phyloP scores from a whole-genome alignment of 2,888 invertebrate genomes.

The Apamea monoglypha region DNA sequence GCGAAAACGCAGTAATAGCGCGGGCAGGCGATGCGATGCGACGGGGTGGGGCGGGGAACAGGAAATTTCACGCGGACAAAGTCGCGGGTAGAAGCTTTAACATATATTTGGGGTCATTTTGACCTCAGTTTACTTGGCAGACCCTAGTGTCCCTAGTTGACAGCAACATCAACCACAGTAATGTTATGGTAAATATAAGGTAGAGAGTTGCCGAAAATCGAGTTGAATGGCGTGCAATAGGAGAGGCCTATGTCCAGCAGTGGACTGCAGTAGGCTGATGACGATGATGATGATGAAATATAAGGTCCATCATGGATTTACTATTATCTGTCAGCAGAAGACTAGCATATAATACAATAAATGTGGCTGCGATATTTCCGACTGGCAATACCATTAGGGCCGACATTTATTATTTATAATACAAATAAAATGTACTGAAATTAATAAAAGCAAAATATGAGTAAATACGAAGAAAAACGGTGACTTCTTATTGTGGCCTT shows the following conservation, averaged over 20 bases:
- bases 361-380: background rate
- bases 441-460: constrained; percentile 4
- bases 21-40: too few relatives aligned
- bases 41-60: too few relatives aligned
- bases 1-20: too few relatives aligned
- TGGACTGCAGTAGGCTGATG: background rate
- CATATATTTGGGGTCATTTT: background rate
- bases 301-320: background rate
- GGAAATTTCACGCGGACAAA: too few relatives aligned
- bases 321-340: background rate
- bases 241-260: background rate
- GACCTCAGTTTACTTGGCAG: background rate
- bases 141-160: too few relatives aligned
- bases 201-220: background rate
- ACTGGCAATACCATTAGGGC: background rate
- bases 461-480: constrained; percentile 12
- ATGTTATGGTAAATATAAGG: background rate
- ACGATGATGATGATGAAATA: background rate
- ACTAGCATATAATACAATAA: background rate
- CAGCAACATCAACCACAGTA: background rate
- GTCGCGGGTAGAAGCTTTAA: too few relatives aligned
- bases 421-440: background rate
- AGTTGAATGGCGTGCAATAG: background rate
- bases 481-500: constrained; percentile 35
- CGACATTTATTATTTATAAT: background rate